Percentiles rank a stretch among this genome's conserved stretches.
Evolutionary conservation across 2,888 invertebrate genomes (phyloP).

Genomic region (Tachystola acroxantha): DNA sequence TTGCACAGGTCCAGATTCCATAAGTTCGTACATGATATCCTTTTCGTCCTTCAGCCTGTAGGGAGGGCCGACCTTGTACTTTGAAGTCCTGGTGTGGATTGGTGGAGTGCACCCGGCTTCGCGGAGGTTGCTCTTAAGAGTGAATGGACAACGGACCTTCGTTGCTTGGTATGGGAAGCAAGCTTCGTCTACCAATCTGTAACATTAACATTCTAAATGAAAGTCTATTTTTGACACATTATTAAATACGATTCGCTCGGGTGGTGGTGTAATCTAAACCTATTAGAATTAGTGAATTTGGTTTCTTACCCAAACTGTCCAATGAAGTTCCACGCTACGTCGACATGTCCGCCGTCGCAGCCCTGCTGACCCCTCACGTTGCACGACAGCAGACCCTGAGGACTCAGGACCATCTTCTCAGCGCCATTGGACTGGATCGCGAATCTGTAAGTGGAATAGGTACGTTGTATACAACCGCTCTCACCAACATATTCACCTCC

Average conservation of each 20-base stretch:
- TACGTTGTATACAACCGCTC: too few species aligned
- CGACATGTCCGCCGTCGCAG: conserved; percentile 93
- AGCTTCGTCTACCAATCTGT: conserved; percentile 88
- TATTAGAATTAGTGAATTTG: too few species aligned
- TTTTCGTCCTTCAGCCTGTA: conserved; percentile 85
- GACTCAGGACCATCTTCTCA: conserved; percentile 84
- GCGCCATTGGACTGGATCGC: conserved; percentile 91
- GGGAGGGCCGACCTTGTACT: conserved; percentile 87
- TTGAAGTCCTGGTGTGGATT: conserved; percentile 72
- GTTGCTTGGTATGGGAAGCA: conserved; percentile 90
- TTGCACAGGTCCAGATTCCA: conserved; percentile 81
- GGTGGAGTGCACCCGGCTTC: conserved; percentile 77
- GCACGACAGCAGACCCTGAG: conserved; percentile 93
- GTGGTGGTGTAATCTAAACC: too few species aligned
- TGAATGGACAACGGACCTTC: conserved; percentile 81
- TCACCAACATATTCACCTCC: too few species aligned
- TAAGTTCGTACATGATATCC: conserved; percentile 95
- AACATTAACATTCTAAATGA: not conserved
- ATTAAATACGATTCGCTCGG: too few species aligned
- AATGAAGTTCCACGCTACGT: conserved; percentile 94
- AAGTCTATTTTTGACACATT: too few species aligned
- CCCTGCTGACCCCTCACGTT: conserved; percentile 86
- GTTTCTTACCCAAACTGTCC: conserved; percentile 83
- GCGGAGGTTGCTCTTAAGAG: conserved; percentile 49
- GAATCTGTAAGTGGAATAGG: conserved; percentile 80